Conservation (phyloP, 1,140 invertebrate species). For the Pseudomyrmex sp. region DNA sequence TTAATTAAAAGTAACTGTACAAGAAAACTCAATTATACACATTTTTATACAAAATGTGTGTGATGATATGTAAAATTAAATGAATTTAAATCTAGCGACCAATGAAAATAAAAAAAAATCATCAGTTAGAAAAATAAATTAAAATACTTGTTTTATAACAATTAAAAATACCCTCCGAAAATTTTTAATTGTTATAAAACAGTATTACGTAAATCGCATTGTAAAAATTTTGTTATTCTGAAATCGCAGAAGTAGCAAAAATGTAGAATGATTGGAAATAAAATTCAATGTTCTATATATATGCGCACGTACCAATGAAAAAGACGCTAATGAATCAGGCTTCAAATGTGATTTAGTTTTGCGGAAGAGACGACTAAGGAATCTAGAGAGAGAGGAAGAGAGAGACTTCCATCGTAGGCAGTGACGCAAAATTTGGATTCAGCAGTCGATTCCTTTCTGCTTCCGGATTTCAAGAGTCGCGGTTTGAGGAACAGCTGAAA, state of each 20-base stretch:
- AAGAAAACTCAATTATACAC: background rate
- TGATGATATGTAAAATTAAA: no score
- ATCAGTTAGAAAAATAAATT: no score
- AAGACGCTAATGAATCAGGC: constrained; percentile 10
- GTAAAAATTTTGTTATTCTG: background rate
- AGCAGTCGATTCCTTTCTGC: background rate
- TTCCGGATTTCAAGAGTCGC: constrained; percentile 44
- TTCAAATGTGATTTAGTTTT: background rate
- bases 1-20: background rate
- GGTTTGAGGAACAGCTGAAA: constrained; percentile 38
- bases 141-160: background rate
- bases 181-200: background rate
- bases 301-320: background rate
- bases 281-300: constrained; percentile 3
- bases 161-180: background rate
- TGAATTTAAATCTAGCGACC: no score
- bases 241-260: background rate
- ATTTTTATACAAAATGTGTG: no score
- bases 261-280: constrained; percentile 33
- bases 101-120: no score
- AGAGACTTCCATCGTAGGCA: constrained; percentile 30
- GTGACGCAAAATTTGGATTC: constrained; percentile 45
- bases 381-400: constrained; percentile 26
- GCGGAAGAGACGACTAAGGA: background rate
- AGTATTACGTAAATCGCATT: no score